Evolutionary conservation across 2,888 invertebrate species (phyloP), one percentile per base, ranked within the genome.

Genomic region (Nesidiocoris tenuis): DNA sequence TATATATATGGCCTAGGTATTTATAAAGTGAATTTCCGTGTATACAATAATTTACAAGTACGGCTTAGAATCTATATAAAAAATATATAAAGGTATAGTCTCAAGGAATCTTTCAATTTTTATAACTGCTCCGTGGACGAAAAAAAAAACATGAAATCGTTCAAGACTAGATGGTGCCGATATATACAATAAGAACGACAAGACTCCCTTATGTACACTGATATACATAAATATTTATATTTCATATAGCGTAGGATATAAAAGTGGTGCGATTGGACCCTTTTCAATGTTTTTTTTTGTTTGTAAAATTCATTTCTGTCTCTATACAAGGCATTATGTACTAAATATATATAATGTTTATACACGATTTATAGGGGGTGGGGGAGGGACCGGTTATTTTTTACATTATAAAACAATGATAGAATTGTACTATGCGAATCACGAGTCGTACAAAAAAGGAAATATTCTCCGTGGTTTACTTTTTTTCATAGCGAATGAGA

Each of bases 1-100:
- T 78, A 78, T 78, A 78, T 77, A 77, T 67, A 67, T 75, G 54
- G 61, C 67, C 61, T 68, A 68, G 24, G 21, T 75, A 17, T 25
- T 68, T 63, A 75, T 61, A 59, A 75, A 68, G 61, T 65, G 55
- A 23, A 68, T 61, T 75, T 75, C n/a, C n/a, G 74, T 65, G 65
- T 64, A 74, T 74, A 74, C 65, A 65, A 57, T 65, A 65, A 17
- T 59, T 74, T 74, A 74, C 55, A 39, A 39, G 3, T 39, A 39
- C 39, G 39, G 39, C 39, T 39, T 39, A 39, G 39, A 3, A 39
- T 67, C 61, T 63, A 61, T 68, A 68, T 67, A 75, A 75, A 75
- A 75, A 75, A 75, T 75, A 72, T 72, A 75, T 74, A 57, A 64
- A 61, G 74, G 24, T 21, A 68, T 75, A 75, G 75, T 75, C 68